Base-by-base conservation (phyloP, 1,140 invertebrate genomes). In the Zaprionus ornatus region DNA sequence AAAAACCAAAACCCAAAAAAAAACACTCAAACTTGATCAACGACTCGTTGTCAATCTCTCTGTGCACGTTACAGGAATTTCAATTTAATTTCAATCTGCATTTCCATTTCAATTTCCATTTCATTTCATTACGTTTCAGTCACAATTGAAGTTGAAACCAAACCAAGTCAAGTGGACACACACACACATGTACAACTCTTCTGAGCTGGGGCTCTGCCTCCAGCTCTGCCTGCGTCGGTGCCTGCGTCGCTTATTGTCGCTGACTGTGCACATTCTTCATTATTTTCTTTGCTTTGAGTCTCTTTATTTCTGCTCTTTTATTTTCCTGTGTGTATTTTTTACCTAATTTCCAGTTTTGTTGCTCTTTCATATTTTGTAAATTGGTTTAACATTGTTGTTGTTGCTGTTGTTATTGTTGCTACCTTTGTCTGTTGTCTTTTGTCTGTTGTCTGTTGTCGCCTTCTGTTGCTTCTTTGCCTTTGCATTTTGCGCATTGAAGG, bases 241-340 rank as follows among this genome's bases (percentile, higher is more conserved):
- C 27, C 67, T 75, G 13, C 35, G 35, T 15, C 7, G 15, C 55
- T 76, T 60, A 72, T 70, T 74, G 75, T 48, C 29, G 45, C 56
- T 80, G 81, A 77, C 81, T 75, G 71, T 88, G 86, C 85, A 82
- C 85, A 90, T 90, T 90, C 85, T 90, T 90, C 82, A 85, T 85
- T 75, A 66, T 60, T 79, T 74, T 70, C 62, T 52, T 69, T 63
- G 40, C 42, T 60, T 59, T 64, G 48, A n/a, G 59, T 50, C 56
- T 40, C 9, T 3, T 59, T 76, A 68, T 70, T 59, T 52, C 61
- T 62, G 48, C 59, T 60, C 50, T 68, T 68, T 59, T 42, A 48
- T 68, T 68, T 68, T 64, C 62, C 59, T 70, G 48, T 56, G 73
- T 80, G 54, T 57, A n/a, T 55, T 19, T 56, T 90, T 90, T 90